Conservation (phyloP, 2,888 invertebrate species). For the Dinocampus coccinellae region DNA sequence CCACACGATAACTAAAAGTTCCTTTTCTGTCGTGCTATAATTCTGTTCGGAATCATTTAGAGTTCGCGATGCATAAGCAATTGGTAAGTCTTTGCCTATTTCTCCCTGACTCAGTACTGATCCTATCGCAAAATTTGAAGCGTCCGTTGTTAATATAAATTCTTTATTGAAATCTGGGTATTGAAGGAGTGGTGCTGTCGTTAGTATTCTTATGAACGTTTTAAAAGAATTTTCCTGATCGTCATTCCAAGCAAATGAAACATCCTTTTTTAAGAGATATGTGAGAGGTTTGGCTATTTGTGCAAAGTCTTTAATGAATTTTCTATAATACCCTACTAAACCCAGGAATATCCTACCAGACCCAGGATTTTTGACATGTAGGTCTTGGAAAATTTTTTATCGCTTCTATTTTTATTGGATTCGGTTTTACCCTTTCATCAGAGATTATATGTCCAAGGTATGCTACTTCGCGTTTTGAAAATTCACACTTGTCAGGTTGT, state of each 20-base stretch:
- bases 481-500: constrained; percentile 38
- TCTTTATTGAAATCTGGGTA: constrained; percentile 54
- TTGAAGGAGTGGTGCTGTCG: constrained; percentile 38
- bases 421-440: constrained; percentile 45
- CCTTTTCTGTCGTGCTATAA: constrained; percentile 6
- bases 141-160: constrained; percentile 46
- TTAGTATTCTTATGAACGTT: constrained; percentile 31
- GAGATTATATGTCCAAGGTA: constrained; percentile 51
- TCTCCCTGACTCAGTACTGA: neutral
- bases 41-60: constrained; percentile 19
- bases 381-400: neutral
- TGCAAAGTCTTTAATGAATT: constrained; percentile 48
- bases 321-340: constrained; percentile 46
- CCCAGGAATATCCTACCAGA: constrained; percentile 49
- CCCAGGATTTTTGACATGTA: neutral
- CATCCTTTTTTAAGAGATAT: constrained; percentile 43
- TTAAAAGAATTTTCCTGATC: constrained; percentile 35
- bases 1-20: neutral
- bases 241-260: constrained; percentile 35
- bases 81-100: constrained; percentile 3
- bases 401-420: constrained; percentile 28
- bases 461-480: constrained; percentile 44
- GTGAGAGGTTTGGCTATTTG: constrained; percentile 47
- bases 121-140: neutral
- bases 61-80: constrained; percentile 3